Percentiles rank a stretch among this genome's conserved stretches.
phyloP scores from a whole-genome alignment of 1,140 invertebrate genomes.

The Penaeus vannamei region DNA sequence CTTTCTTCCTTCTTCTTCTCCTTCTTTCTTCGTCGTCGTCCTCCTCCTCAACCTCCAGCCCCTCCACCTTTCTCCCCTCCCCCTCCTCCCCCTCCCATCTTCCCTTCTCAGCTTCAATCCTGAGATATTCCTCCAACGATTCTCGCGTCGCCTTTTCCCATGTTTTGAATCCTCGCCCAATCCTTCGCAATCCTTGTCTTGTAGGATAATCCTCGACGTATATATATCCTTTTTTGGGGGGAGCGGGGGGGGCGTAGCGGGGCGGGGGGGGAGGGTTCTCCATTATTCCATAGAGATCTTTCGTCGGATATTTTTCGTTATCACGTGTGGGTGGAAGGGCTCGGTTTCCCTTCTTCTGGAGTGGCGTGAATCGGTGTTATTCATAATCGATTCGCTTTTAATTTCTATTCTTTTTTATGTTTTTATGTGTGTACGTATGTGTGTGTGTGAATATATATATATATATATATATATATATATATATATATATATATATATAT shows the following conservation, averaged over 20 bases:
- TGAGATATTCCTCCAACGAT: too few species aligned
- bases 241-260: slow-evolving; percentile 10
- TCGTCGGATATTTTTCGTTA: not conserved
- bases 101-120: too few species aligned
- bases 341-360: not conserved
- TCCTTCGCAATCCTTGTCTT: too few species aligned
- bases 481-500: not conserved
- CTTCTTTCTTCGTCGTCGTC: too few species aligned
- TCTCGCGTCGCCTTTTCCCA: too few species aligned
- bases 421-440: not conserved
- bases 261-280: not conserved
- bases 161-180: too few species aligned
- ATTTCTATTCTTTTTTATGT: not conserved
- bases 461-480: not conserved
- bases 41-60: too few species aligned
- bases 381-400: too few species aligned
- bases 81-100: too few species aligned
- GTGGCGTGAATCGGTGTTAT: too few species aligned
- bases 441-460: not conserved
- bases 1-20: too few species aligned
- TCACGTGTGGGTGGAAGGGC: not conserved
- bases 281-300: not conserved
- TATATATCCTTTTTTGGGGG: not conserved
- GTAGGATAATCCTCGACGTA: not conserved
- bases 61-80: too few species aligned